Percentiles rank a stretch among this genome's conserved stretches.
Evolutionary conservation across 1,140 invertebrate genomes (phyloP).

Genomic region (Papilio polytes): DNA sequence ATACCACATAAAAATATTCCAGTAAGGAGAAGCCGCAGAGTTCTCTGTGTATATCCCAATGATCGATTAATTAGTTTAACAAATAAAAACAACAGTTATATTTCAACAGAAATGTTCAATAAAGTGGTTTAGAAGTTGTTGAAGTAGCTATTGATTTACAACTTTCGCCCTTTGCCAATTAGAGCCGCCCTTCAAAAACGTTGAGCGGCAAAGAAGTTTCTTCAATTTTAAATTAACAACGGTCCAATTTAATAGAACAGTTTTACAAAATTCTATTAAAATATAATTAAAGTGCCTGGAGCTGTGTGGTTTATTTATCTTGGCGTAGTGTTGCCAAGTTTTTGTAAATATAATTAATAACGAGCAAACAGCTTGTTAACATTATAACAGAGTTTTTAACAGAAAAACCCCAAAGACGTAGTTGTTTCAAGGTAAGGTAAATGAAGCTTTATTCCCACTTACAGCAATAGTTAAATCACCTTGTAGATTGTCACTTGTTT

Average conservation of each 20-base stretch:
- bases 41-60: background rate
- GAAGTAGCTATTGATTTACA: conserved; percentile 13
- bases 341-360: background rate
- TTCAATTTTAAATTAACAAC: conserved; percentile 13
- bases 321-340: background rate
- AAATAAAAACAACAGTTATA: conserved; percentile 17
- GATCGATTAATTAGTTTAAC: background rate
- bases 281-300: background rate
- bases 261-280: background rate
- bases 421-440: background rate
- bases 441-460: background rate
- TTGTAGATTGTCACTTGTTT: background rate
- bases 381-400: background rate
- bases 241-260: background rate
- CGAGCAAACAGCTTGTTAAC: conserved; percentile 5
- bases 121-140: conserved; percentile 16
- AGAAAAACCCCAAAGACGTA: no score
- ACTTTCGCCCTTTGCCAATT: conserved; percentile 21
- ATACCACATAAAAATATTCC: no score
- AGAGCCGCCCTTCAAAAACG: conserved; percentile 14
- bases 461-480: background rate
- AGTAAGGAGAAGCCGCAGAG: background rate
- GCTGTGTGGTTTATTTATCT: background rate
- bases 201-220: conserved; percentile 4
- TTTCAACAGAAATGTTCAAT: background rate